phyloP scores from a whole-genome alignment of 35 echinoderm and acorn worm genomes.

The Anneissia japonica region DNA sequence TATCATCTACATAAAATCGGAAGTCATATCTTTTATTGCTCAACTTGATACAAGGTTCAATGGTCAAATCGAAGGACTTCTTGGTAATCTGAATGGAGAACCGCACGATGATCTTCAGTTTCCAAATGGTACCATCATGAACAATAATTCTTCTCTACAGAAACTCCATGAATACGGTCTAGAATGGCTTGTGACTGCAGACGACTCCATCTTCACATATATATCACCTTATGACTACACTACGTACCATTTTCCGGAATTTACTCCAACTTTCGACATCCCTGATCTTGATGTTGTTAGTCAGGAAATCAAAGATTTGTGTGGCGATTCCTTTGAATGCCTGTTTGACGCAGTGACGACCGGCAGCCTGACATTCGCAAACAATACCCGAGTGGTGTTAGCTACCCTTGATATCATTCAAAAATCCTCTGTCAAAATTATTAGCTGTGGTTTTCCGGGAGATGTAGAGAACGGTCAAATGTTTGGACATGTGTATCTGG shows the following conservation, averaged over 20 bases:
- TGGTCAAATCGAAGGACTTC: slow-evolving; percentile 29
- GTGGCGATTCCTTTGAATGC: slow-evolving; percentile 34
- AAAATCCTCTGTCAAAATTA: slow-evolving; percentile 41
- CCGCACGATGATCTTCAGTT: slow-evolving; percentile 43
- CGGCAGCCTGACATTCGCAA: slow-evolving; percentile 41
- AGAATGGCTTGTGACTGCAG: slow-evolving; percentile 25
- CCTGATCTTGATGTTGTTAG: slow-evolving; percentile 30
- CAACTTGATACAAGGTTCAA: too few species aligned
- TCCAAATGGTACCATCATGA: too few species aligned
- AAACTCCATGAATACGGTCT: slow-evolving; percentile 53
- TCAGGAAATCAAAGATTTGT: slow-evolving; percentile 40
- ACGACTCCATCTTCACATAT: slow-evolving; percentile 46
- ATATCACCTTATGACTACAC: slow-evolving; percentile 41
- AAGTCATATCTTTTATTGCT: slow-evolving; percentile 46
- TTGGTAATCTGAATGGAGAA: slow-evolving; percentile 57
- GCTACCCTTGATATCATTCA: slow-evolving; percentile 4
- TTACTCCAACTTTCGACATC: slow-evolving; percentile 36
- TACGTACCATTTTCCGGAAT: slow-evolving; percentile 27
- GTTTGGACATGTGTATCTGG: slow-evolving; percentile 28
- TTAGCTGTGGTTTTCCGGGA: slow-evolving; percentile 55
- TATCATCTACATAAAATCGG: slow-evolving; percentile 10
- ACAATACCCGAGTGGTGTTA: slow-evolving; percentile 19
- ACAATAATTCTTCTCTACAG: too few species aligned
- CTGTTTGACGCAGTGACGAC: slow-evolving; percentile 46
- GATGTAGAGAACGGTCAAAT: slow-evolving; percentile 34